Conservation (phyloP, 1,140 invertebrate genomes). For the Bathynomus jamesi region DNA sequence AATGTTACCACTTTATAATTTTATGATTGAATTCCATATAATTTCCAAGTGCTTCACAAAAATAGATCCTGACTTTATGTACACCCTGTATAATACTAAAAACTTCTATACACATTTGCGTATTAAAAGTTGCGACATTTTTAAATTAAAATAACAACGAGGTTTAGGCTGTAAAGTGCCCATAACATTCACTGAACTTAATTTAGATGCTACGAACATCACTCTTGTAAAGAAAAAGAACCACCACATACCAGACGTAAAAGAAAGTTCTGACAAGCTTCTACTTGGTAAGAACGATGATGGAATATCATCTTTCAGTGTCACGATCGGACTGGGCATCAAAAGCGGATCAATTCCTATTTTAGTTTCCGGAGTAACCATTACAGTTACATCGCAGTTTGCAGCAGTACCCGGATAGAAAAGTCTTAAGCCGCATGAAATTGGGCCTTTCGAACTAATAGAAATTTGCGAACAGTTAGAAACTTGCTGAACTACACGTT, state of each 20-base stretch:
- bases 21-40: too few species aligned
- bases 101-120: too few species aligned
- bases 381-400: constrained; percentile 59
- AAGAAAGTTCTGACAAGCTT: background rate
- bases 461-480: constrained; percentile 41
- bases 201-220: too few species aligned
- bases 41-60: too few species aligned
- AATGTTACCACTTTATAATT: too few species aligned
- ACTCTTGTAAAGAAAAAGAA: too few species aligned
- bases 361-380: constrained; percentile 56
- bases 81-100: too few species aligned
- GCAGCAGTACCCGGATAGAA: constrained; percentile 65
- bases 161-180: too few species aligned
- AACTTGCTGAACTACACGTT: constrained; percentile 1
- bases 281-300: constrained; percentile 34
- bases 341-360: constrained; percentile 48
- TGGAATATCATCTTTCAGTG: constrained; percentile 66
- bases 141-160: too few species aligned
- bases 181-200: too few species aligned
- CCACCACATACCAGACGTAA: background rate
- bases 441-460: constrained; percentile 46
- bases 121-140: too few species aligned
- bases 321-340: constrained; percentile 60
- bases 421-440: constrained; percentile 57
- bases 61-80: too few species aligned